Percentiles rank a stretch among this genome's conserved stretches.
These are phyloP conservation scores for Chloebia gouldiae DNA, from an alignment of 2,113 vertebrate genomes.

Conservation along the genomic window DNA sequence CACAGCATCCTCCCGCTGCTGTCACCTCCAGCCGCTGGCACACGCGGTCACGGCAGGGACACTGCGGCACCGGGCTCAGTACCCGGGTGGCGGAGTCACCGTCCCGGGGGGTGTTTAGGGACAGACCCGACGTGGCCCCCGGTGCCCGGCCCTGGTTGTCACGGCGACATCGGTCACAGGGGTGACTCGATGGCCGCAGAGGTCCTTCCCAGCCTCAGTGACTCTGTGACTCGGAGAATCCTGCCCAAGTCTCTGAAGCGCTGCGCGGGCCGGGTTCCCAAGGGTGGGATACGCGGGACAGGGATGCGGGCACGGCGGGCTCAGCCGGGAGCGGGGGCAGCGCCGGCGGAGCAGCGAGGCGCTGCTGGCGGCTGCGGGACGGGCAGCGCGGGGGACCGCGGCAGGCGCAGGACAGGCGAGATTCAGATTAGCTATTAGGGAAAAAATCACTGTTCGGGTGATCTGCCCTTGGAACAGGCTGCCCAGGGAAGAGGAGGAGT, in stretches of 20 bases:
- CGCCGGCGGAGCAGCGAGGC: not conserved
- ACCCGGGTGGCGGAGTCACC: not conserved
- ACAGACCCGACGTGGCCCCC: not conserved
- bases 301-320: not conserved
- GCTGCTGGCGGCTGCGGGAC: not conserved
- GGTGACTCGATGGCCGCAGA: not conserved
- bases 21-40: not conserved
- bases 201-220: not conserved
- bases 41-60: accelerated
- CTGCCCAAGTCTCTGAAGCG: accelerated
- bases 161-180: not conserved
- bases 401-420: not conserved
- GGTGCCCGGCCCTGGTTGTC: not conserved
- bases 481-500: not conserved
- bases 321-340: not conserved
- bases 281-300: accelerated
- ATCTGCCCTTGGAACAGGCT: not conserved
- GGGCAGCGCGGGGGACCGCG: too few species aligned
- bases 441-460: not conserved
- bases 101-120: not conserved
- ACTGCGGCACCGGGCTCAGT: not conserved
- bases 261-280: accelerated
- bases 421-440: too few species aligned
- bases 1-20: not conserved
- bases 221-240: not conserved